phyloP scores from a whole-genome alignment of 2,113 vertebrate genomes.

The Phodopus roborovskii region DNA sequence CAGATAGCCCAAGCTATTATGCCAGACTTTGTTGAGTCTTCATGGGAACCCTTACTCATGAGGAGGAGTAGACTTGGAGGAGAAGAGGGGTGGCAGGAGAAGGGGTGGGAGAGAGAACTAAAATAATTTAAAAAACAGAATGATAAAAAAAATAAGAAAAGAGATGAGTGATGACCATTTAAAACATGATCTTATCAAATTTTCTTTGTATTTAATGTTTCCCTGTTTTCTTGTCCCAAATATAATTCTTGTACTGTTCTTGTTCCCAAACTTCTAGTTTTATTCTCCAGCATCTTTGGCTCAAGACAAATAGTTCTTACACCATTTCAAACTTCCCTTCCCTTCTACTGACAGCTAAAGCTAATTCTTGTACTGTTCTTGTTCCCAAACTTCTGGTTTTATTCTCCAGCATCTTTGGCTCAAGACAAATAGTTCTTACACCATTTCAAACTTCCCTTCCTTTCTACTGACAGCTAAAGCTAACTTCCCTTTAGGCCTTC shows the following conservation, averaged over 20 bases:
- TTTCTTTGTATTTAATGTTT: neutral
- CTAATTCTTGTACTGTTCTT: slow-evolving; percentile 16
- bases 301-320: neutral
- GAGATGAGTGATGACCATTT: neutral
- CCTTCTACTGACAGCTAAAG: neutral
- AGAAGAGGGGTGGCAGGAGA: too few species aligned
- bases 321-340: neutral
- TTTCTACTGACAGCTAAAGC: neutral
- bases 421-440: neutral
- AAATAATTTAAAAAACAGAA: too few species aligned
- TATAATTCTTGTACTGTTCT: neutral
- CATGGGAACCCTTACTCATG: too few species aligned
- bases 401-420: neutral
- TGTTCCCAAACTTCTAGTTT: neutral
- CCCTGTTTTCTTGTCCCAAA: neutral
- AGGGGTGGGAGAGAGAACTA: too few species aligned
- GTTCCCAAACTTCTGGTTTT: neutral
- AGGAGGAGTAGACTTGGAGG: too few species aligned
- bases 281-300: neutral
- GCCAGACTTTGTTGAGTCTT: too few species aligned
- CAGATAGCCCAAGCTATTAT: too few species aligned
- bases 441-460: neutral
- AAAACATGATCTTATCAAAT: neutral
- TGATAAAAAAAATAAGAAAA: neutral
- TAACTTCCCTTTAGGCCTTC: neutral